Percentiles rank a stretch among this genome's conserved stretches.
Conservation (phyloP, 2,888 invertebrate species). For the Lochmaea crataegi region DNA sequence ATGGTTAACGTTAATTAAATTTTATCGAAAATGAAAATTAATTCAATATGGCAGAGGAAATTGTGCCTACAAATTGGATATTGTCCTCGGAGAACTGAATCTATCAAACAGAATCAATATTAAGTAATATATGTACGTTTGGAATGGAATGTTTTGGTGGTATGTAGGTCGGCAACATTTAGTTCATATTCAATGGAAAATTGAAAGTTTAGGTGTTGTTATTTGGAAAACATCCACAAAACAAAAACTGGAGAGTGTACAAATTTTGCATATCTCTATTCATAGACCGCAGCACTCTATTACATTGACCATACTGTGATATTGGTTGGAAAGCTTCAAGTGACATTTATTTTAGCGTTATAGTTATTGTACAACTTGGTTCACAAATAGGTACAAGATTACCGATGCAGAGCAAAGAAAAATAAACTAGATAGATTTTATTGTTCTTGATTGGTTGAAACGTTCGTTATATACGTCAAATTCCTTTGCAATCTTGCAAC, state of each 20-base stretch:
- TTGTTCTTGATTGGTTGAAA: no score
- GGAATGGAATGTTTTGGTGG: background rate
- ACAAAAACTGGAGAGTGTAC: background rate
- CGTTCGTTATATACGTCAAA: no score
- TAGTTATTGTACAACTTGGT: no score
- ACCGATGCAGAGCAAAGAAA: no score
- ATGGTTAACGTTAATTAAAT: constrained; percentile 11
- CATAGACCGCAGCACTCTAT: no score
- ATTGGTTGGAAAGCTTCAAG: no score
- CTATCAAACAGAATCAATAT: constrained; percentile 1
- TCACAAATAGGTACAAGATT: no score
- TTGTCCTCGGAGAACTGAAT: constrained; percentile 14
- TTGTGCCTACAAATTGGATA: constrained; percentile 18
- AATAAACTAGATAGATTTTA: no score
- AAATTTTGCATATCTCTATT: no score
- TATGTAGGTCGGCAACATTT: constrained; percentile 1
- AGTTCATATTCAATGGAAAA: background rate
- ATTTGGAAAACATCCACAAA: constrained; percentile 3
- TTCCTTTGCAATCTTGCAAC: no score
- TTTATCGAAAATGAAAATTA: constrained; percentile 20
- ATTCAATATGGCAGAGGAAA: constrained; percentile 10
- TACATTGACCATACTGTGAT: no score
- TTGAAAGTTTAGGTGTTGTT: background rate
- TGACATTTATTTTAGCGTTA: no score
- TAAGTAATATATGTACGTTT: background rate